Evolutionary conservation across 2,888 invertebrate species (phyloP).

Genomic region (Steinernema hermaphroditum): DNA sequence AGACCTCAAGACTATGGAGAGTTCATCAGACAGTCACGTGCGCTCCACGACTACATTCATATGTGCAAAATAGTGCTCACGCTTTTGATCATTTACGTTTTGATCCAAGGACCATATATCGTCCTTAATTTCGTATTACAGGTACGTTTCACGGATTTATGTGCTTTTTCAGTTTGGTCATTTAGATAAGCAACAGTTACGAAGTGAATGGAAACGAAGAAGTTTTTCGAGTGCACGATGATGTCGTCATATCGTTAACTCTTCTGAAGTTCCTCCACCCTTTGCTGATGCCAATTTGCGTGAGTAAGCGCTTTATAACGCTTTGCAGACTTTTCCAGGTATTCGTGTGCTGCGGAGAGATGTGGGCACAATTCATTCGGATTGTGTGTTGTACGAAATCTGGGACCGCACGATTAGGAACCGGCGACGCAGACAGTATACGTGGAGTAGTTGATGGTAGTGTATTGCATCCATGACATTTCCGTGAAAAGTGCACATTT

Average conservation of each 20-base stretch:
- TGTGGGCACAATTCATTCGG: conserved; percentile 12
- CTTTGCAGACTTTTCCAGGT: background rate
- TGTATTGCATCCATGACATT: background rate
- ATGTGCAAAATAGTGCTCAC: conserved; percentile 45
- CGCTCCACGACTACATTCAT: conserved; percentile 42
- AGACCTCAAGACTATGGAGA: conserved; percentile 47
- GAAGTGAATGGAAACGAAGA: background rate
- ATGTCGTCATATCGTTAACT: conserved; percentile 18
- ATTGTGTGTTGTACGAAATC: background rate
- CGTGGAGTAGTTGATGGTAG: background rate
- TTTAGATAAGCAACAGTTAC: conserved; percentile 12
- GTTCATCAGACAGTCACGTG: conserved; percentile 45
- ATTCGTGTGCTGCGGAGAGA: conserved; percentile 7
- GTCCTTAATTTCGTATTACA: conserved; percentile 56
- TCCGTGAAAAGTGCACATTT: background rate
- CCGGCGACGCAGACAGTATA: background rate
- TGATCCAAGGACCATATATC: conserved; percentile 61
- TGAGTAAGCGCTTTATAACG: background rate
- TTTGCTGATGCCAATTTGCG: conserved; percentile 21
- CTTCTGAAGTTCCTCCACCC: conserved; percentile 7
- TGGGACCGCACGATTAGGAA: background rate
- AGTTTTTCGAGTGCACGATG: background rate
- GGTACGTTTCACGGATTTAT: conserved; percentile 33
- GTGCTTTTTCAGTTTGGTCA: no score
- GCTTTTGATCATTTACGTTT: conserved; percentile 43